Base-by-base conservation (phyloP, 2,113 vertebrate species). In the Menura novaehollandiae region DNA sequence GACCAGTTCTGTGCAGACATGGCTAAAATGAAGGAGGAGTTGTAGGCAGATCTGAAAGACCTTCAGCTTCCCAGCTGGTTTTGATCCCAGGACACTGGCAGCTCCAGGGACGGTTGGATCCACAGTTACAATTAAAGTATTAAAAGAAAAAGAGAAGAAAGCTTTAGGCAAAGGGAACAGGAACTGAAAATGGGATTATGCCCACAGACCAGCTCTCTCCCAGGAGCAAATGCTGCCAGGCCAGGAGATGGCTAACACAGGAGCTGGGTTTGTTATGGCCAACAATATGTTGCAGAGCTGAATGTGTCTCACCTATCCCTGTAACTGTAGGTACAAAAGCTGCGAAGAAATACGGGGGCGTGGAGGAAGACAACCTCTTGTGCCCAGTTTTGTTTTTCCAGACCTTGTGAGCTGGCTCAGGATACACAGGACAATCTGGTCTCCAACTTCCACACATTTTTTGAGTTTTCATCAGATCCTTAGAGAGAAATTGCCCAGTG, bases 101-200 rank as follows among this genome's bases (percentile, higher is more conserved):
- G 72, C 51, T 83, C 46, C 79, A 88, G 59, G 30, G 81, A 92
- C 3, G 0, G 33, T 28, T 33, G 47, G n/a, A 94, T 79, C 35
- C 74, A 82, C 41, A 52, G 69, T 43, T 69, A 93, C 33, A 76
- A 41, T 44, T 72, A n/a, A 69, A 87, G 62, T 28, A 58, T 41
- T 74, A 56, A 37, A 91, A 75, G 28, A 32, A 85, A 85, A 78
- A 69, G n/a, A 62, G 56, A 51, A 92, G 77, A 78, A 82, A 68
- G 46, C 53, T 72, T 69, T 26, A 52, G 28, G 80, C 64, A 87
- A 67, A 71, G 33, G 28, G 44, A 93, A 78, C 33, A 72, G 58
- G 32, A 77, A 72, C 75, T 51, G 71, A 79, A 82, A 79, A 72
- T 21, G 23, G 33, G 46, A 90, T 78, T 64, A 44, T 27, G 41